Percentiles rank a stretch among this genome's conserved stretches.
These are phyloP conservation scores for Marronus borbonicus DNA, from an alignment of 2,888 invertebrate genomes.

Conservation along the genomic window DNA sequence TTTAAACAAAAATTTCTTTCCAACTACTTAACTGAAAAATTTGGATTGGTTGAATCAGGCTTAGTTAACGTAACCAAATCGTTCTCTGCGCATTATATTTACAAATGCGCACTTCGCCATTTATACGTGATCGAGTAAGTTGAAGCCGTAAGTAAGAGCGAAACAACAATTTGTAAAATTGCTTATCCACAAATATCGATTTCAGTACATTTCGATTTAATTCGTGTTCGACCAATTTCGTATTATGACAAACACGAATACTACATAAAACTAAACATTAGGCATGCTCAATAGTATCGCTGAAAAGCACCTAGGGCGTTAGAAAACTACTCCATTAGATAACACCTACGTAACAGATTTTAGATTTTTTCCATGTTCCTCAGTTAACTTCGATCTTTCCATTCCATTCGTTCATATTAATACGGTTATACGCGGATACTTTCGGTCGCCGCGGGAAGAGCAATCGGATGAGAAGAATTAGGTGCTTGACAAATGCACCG, in stretches of 20 bases:
- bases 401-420: slow-evolving; percentile 11
- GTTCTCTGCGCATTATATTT: too few relatives aligned
- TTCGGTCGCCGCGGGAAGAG: slow-evolving; percentile 20
- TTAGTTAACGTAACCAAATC: too few relatives aligned
- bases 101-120: too few relatives aligned
- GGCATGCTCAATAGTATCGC: slow-evolving; percentile 10
- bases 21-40: too few relatives aligned
- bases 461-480: slow-evolving; percentile 21
- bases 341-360: slow-evolving; percentile 29
- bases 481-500: slow-evolving; percentile 34
- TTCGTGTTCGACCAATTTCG: background rate
- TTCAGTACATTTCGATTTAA: background rate
- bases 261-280: slow-evolving; percentile 18
- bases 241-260: slow-evolving; percentile 19
- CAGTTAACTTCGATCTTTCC: slow-evolving; percentile 9
- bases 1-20: too few relatives aligned
- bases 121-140: too few relatives aligned
- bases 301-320: slow-evolving; percentile 12
- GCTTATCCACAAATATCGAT: slow-evolving; percentile 1
- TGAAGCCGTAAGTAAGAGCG: background rate
- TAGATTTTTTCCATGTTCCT: slow-evolving; percentile 19
- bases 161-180: background rate
- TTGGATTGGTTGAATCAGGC: too few relatives aligned
- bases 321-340: slow-evolving; percentile 9
- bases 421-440: slow-evolving; percentile 6